These are phyloP conservation scores for Odocoileus hemionus DNA, from an alignment of 2,113 vertebrate species.

Conservation along the genomic window DNA sequence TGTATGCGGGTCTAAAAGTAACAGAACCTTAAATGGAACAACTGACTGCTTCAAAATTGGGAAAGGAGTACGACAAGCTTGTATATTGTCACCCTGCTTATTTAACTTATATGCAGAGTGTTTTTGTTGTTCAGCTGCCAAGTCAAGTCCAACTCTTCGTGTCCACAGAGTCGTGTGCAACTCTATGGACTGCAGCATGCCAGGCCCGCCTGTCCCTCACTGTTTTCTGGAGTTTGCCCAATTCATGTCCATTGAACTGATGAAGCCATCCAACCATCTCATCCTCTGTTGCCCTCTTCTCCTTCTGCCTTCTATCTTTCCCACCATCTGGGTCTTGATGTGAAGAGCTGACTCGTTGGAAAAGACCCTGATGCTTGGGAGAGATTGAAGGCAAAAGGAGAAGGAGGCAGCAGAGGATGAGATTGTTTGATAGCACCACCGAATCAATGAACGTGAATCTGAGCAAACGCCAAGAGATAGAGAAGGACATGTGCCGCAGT, in stretches of 20 bases:
- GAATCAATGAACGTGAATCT: background rate
- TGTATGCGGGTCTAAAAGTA: background rate
- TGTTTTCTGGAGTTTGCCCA: background rate
- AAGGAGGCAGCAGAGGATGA: background rate
- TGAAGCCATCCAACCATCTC: background rate
- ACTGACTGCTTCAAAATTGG: background rate
- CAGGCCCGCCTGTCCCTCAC: background rate
- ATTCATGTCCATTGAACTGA: background rate
- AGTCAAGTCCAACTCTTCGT: background rate
- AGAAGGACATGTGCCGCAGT: background rate
- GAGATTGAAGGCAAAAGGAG: background rate
- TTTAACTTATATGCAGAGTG: background rate
- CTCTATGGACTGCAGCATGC: background rate
- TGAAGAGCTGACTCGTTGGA: background rate
- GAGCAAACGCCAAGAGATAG: background rate
- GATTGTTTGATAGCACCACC: background rate
- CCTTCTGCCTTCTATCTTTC: background rate
- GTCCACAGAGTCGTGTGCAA: background rate
- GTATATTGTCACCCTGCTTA: background rate
- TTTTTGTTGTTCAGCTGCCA: background rate
- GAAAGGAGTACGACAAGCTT: background rate
- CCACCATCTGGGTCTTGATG: background rate
- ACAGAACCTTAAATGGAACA: background rate
- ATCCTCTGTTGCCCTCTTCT: background rate
- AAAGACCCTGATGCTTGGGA: background rate